These are phyloP conservation scores for Cichladusa arquata DNA, from an alignment of 2,113 vertebrate genomes.

Conservation along the genomic window DNA sequence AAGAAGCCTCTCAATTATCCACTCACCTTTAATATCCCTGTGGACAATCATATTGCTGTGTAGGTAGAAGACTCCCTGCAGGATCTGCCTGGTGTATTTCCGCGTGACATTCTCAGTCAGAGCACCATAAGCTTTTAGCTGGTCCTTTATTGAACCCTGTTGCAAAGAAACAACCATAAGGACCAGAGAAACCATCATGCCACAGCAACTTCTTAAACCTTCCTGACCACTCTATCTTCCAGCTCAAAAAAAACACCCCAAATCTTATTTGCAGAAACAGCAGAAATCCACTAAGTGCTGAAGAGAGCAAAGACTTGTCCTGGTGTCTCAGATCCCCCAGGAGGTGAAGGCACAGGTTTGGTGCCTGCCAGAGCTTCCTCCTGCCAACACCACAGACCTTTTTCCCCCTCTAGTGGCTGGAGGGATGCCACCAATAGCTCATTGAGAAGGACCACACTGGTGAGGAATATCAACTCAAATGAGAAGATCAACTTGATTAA, in stretches of 20 bases:
- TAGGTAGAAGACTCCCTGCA: slow-evolving; percentile 90
- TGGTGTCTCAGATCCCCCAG: not conserved
- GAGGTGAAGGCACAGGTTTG: not conserved
- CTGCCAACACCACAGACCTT: not conserved
- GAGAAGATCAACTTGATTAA: not conserved
- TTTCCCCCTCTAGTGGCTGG: slow-evolving; percentile 48
- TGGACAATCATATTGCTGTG: slow-evolving; percentile 96
- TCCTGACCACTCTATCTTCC: not conserved
- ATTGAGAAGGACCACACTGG: not conserved
- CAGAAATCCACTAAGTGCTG: not conserved
- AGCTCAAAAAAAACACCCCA: not conserved
- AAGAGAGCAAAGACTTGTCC: not conserved
- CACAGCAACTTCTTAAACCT: not conserved
- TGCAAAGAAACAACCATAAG: not conserved
- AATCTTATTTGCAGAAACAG: not conserved
- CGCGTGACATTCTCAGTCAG: slow-evolving; percentile 89
- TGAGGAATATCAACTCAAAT: not conserved
- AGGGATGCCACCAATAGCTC: not conserved
- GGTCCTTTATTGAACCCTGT: slow-evolving; percentile 92
- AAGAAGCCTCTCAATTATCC: not conserved
- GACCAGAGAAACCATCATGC: not conserved
- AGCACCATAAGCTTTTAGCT: slow-evolving; percentile 88
- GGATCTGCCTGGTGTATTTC: slow-evolving; percentile 88
- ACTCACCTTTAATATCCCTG: slow-evolving; percentile 90
- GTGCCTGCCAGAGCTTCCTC: not conserved